phyloP scores from a whole-genome alignment of 2,113 vertebrate species.

The Paedocypris sp. region DNA sequence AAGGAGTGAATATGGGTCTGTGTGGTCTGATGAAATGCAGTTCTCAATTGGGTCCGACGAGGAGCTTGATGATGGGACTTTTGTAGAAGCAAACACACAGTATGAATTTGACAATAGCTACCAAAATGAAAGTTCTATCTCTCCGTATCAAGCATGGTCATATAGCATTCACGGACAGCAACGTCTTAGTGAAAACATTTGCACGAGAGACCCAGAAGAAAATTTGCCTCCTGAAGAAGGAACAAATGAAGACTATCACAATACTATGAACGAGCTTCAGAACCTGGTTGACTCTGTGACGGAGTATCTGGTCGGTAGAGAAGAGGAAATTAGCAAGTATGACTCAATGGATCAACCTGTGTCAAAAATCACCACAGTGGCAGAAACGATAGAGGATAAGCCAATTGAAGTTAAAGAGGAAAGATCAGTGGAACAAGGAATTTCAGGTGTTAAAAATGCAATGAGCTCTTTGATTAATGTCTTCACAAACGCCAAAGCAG shows the following conservation, averaged over 20 bases:
- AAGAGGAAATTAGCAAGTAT: conserved; percentile 85
- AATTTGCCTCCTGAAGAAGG: conserved; percentile 59
- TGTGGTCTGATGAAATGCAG: conserved; percentile 74
- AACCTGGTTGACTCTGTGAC: conserved; percentile 85
- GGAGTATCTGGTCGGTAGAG: conserved; percentile 86
- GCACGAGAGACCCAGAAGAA: conserved; percentile 43
- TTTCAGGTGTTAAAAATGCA: conserved; percentile 71
- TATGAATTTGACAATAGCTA: conserved; percentile 52
- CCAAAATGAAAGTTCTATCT: conserved; percentile 31
- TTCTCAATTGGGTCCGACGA: conserved; percentile 72
- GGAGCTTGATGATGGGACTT: conserved; percentile 63
- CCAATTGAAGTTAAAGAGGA: conserved; percentile 47
- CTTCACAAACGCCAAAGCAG: conserved; percentile 66
- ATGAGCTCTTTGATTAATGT: conserved; percentile 74
- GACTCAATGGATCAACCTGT: conserved; percentile 59
- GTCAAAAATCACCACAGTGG: conserved; percentile 8
- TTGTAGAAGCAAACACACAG: conserved; percentile 44
- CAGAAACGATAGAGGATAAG: conserved; percentile 16
- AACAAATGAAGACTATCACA: conserved; percentile 61
- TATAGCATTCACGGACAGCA: conserved; percentile 31
- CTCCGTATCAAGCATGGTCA: conserved; percentile 33
- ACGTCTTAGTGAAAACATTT: conserved; percentile 20
- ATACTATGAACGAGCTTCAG: conserved; percentile 80
- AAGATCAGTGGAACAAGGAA: conserved; percentile 44
- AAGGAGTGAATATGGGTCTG: conserved; percentile 66